A percentile compares a stretch with the other conserved stretches of the same genome.
These are phyloP conservation scores for Apeltes quadracus DNA, from an alignment of 2,113 vertebrate species.

Conservation along the genomic window DNA sequence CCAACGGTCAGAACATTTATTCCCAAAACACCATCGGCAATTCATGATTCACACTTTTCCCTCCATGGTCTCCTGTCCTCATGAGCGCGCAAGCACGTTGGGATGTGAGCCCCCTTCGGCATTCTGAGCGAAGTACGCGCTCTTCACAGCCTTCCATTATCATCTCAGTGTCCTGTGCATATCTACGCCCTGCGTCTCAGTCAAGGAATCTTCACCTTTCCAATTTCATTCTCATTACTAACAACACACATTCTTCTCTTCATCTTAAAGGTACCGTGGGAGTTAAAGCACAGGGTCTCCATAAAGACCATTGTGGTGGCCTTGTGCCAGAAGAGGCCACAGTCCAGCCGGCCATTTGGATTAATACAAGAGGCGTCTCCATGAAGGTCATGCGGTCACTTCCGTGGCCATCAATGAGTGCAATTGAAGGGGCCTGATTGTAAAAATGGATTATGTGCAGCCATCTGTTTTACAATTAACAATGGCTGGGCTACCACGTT, in stretches of 20 bases:
- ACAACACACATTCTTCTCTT: constrained; percentile 59
- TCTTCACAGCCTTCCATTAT: constrained; percentile 40
- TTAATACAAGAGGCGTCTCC: constrained; percentile 67
- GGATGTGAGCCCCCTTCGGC: background rate
- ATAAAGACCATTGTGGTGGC: constrained; percentile 60
- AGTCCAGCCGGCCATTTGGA: constrained; percentile 58
- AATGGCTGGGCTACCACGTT: constrained; percentile 68
- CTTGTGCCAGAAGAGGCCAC: constrained; percentile 56
- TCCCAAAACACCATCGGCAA: constrained; percentile 1
- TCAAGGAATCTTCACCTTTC: constrained; percentile 64
- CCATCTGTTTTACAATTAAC: constrained; percentile 79
- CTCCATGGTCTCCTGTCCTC: background rate
- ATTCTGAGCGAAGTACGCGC: constrained; percentile 26
- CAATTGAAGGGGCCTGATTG: constrained; percentile 65
- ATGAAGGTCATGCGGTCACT: constrained; percentile 74
- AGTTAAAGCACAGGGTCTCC: constrained; percentile 66
- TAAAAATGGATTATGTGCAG: constrained; percentile 78
- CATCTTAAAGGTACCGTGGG: constrained; percentile 58
- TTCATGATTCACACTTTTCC: background rate
- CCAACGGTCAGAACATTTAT: constrained; percentile 6
- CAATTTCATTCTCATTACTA: constrained; percentile 59
- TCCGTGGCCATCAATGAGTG: constrained; percentile 58
- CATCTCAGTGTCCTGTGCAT: constrained; percentile 34
- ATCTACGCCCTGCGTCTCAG: constrained; percentile 27
- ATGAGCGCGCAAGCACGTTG: background rate